Evolutionary conservation across 2,113 vertebrate genomes (phyloP).

Genomic region (Arenaria interpres): DNA sequence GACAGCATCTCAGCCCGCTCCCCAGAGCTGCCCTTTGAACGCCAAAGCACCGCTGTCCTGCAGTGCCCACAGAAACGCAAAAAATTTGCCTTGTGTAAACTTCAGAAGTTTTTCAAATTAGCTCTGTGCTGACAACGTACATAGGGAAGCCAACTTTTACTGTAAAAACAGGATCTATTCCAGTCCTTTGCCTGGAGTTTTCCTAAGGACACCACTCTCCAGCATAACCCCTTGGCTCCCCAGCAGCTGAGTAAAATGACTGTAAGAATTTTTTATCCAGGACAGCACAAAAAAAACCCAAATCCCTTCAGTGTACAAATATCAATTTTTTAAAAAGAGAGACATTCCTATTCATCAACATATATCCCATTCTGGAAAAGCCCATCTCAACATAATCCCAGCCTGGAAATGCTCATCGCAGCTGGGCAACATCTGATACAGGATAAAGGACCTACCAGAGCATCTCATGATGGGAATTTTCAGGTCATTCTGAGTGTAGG

Average conservation of each 20-base stretch:
- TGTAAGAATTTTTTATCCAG: not conserved
- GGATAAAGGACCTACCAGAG: not conserved
- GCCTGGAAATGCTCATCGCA: not conserved
- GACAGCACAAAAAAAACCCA: not conserved
- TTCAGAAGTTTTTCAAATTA: constrained; percentile 11
- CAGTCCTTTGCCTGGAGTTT: not conserved
- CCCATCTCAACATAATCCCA: not conserved
- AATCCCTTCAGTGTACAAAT: not conserved
- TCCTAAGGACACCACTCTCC: not conserved
- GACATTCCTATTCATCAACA: not conserved
- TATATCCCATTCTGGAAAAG: not conserved
- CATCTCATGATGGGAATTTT: not conserved
- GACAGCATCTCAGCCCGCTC: accelerated
- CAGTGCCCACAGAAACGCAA: not conserved
- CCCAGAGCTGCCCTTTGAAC: not conserved
- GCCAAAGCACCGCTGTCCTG: not conserved
- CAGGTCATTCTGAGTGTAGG: not conserved
- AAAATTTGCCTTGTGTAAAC: constrained; percentile 14
- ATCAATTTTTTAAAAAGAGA: not conserved
- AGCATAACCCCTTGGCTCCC: not conserved
- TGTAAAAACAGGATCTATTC: not conserved
- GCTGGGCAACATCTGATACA: not conserved
- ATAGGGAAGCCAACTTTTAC: not conserved
- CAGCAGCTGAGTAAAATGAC: not conserved
- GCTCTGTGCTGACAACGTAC: not conserved